Evolutionary conservation across 1,140 invertebrate species (phyloP).

Genomic region (Antheraea pernyi): DNA sequence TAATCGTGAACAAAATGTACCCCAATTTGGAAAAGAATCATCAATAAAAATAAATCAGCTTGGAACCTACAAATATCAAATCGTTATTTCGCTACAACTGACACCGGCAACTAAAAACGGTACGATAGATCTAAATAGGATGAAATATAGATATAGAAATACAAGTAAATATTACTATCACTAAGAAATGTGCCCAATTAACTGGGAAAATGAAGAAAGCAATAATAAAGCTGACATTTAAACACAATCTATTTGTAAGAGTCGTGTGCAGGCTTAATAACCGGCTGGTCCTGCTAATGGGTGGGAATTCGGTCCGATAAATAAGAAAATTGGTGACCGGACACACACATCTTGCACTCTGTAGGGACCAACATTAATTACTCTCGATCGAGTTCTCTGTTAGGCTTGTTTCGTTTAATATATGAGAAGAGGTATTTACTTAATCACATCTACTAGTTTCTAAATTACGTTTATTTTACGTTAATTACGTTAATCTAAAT

Average conservation of each 20-base stretch:
- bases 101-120: too few species aligned
- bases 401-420: neutral
- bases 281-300: neutral
- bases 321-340: neutral
- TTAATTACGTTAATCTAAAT: too few species aligned
- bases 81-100: too few species aligned
- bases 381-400: neutral
- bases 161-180: neutral
- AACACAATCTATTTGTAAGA: slow-evolving; percentile 1
- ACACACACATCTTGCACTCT: neutral
- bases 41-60: too few species aligned
- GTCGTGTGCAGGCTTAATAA: slow-evolving; percentile 1
- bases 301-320: slow-evolving; percentile 1
- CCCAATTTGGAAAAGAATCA: too few species aligned
- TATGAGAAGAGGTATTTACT: neutral
- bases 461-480: too few species aligned
- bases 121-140: too few species aligned
- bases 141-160: neutral
- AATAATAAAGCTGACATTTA: neutral
- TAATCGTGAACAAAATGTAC: too few species aligned
- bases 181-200: neutral
- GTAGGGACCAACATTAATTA: neutral
- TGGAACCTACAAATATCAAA: too few species aligned
- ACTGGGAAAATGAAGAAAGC: neutral
- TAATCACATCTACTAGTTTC: neutral